Percentiles rank a stretch among this genome's conserved stretches.
Conservation (phyloP, 2,797 vertebrate species). For the Rhyacichthys aspro region DNA sequence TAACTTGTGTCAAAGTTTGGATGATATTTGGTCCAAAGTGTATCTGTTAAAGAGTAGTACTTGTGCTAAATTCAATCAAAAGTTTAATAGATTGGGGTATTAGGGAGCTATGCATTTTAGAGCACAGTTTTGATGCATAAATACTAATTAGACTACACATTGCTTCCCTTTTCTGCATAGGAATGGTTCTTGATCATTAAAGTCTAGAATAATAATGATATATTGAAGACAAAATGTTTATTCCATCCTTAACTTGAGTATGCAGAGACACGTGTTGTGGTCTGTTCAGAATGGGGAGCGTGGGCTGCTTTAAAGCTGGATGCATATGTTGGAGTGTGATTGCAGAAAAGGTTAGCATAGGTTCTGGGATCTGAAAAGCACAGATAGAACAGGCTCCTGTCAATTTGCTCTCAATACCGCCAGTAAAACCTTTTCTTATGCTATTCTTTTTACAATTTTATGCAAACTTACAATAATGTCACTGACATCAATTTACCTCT, state of each 20-base stretch:
- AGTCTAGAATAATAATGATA: background rate
- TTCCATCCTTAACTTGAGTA: slow-evolving; percentile 7
- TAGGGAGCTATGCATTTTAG: too few relatives aligned
- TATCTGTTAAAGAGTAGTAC: too few relatives aligned
- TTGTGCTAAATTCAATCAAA: too few relatives aligned
- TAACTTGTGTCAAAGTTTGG: slow-evolving; percentile 1
- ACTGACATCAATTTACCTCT: slow-evolving; percentile 77
- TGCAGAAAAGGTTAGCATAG: slow-evolving; percentile 53
- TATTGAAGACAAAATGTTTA: too few relatives aligned
- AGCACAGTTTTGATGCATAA: too few relatives aligned
- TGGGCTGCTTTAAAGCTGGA: slow-evolving; percentile 49
- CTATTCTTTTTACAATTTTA: slow-evolving; percentile 69
- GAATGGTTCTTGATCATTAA: too few relatives aligned
- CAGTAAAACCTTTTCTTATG: slow-evolving; percentile 51
- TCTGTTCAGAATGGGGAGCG: slow-evolving; percentile 41
- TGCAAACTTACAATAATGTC: slow-evolving; percentile 70
- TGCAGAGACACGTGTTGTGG: slow-evolving; percentile 15
- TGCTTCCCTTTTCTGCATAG: too few relatives aligned
- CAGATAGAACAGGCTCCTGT: slow-evolving; percentile 54
- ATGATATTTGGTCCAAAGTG: background rate
- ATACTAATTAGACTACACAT: too few relatives aligned
- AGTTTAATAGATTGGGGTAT: too few relatives aligned
- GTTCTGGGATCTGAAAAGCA: slow-evolving; percentile 55
- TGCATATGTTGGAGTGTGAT: slow-evolving; percentile 45
- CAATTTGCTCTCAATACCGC: slow-evolving; percentile 54